Percentiles rank a stretch among this genome's conserved stretches.
Conservation (phyloP, 2,888 invertebrate species). For the Drepana falcataria region DNA sequence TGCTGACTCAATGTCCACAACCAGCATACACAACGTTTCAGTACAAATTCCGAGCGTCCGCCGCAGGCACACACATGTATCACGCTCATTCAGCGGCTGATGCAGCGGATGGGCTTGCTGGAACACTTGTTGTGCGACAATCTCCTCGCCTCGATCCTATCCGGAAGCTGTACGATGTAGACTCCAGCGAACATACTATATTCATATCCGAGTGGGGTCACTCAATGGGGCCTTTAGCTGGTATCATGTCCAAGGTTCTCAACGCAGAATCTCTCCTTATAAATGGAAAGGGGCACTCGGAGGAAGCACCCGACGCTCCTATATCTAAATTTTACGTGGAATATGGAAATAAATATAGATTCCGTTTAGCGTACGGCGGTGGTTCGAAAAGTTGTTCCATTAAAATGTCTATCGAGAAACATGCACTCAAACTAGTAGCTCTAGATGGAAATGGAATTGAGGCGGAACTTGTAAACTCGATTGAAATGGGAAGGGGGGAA, state of each 20-base stretch:
- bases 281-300: conserved; percentile 80
- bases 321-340: conserved; percentile 73
- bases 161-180: conserved; percentile 82
- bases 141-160: conserved; percentile 80
- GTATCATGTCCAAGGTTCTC: conserved; percentile 53
- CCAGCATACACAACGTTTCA: conserved; percentile 86
- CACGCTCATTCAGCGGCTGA: conserved; percentile 86
- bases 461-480: conserved; percentile 75
- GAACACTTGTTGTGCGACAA: conserved; percentile 84
- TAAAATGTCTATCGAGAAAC: conserved; percentile 81
- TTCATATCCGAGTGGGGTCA: conserved; percentile 85
- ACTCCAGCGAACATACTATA: conserved; percentile 83
- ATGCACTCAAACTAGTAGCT: conserved; percentile 81
- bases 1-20: conserved; percentile 88
- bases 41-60: conserved; percentile 86
- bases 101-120: conserved; percentile 83
- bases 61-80: conserved; percentile 85
- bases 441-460: conserved; percentile 84
- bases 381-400: conserved; percentile 84
- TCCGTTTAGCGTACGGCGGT: conserved; percentile 82
- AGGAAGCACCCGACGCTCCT: conserved; percentile 57
- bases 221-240: conserved; percentile 69
- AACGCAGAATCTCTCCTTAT: conserved; percentile 78
- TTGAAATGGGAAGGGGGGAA: conserved; percentile 84
- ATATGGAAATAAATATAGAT: conserved; percentile 80